Evolutionary conservation across 2,888 invertebrate species (phyloP), one percentile per base, ranked within the genome.

Genomic region (Lacanobia oleracea): DNA sequence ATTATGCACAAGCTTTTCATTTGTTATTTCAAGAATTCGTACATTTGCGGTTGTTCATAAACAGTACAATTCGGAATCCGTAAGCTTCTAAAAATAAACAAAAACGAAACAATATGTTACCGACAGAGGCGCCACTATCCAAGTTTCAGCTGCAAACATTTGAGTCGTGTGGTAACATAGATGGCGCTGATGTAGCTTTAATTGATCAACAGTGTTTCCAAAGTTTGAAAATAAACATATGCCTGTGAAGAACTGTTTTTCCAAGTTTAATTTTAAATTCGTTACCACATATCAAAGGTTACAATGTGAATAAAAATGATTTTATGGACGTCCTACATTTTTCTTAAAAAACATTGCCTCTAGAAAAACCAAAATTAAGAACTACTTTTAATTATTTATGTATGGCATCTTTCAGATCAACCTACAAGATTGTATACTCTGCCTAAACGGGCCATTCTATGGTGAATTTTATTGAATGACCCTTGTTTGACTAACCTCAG

Each of bases 131-230:
- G 69, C 67, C 45, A 57, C 23, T 0, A 2, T 45, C 68, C 23
- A 40, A 12, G 18, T 33, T 64, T 73, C 53, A 69, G 57, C 16
- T 5, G 37, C 14, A 33, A 73, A 27, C 37, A 14, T 43, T 61
- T 40, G 48, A 33, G 16, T 53, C 4, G 1, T 16, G 0, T 12
- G 12, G 0, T n/a, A 69, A n/a, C 51, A 70, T 67, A 80, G 80
- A 80, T 80, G 80, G 80, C 80, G 74, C 54, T 79, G 53, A n/a
- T 21, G 56, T 23, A 33, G 48, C 1, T 43, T 53, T 23, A 37
- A 37, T 40, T 56, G 3, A 37, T 33, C 0, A 48, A 56, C 10
- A 21, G 50, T 50, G 6, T 9, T 50, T 23, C 7, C 0, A 18
- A 23, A 56, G 3, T 56, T 50, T 33, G 0, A 10, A 12, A 9